Base-by-base conservation (phyloP, 2,113 vertebrate species). In the Gopherus flavomarginatus region DNA sequence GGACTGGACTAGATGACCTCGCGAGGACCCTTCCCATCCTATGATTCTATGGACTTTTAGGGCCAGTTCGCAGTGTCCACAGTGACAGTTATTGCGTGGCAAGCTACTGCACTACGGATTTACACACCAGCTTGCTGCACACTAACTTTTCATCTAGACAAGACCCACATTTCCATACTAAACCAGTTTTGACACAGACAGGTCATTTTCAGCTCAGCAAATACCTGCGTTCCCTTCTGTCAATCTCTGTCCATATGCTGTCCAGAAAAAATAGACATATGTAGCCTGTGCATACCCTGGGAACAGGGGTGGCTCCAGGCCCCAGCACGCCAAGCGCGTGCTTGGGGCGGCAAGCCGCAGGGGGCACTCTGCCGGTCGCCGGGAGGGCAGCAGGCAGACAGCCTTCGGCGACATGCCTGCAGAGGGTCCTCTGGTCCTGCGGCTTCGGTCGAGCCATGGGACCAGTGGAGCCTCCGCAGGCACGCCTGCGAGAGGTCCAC, bases 241-340 rank as follows among this genome's bases (percentile, higher is more conserved):
- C 80, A 11, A 26, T 53, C 85, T 83, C 93, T 84, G 82, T 54
- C 81, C 94, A 57, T 47, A 65, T n/a, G 56, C 89, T 52, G 11
- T 29, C 89, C 96, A 94, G 26, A 83, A 93, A 93, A 10, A 12
- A 42, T 21, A 9, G 81, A 83, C 89, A 89, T 89, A 42, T 84
- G 96, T 93, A 89, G 93, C 65, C 62, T 85, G 42, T n/a, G 31
- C 90, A 14, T 11, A 80, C 11, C 79, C 95, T 80, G 92, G 93
- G 96, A 95, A 83, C 47, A 47, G 47, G 47, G 47, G 47, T 8
- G 47, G 47, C 47, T 47, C 47, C 47, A 47, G 47, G 47, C 47
- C 47, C 47, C 47, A 47, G 47, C 47, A 47, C 9, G 8, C 47
- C 47, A 47, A 47, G 47, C 47, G 2, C 47, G 47, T 47, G 47